A percentile compares a stretch with the other conserved stretches of the same genome.
Conservation (phyloP, 1,140 invertebrate genomes). For the Lutraria rhynchaena region DNA sequence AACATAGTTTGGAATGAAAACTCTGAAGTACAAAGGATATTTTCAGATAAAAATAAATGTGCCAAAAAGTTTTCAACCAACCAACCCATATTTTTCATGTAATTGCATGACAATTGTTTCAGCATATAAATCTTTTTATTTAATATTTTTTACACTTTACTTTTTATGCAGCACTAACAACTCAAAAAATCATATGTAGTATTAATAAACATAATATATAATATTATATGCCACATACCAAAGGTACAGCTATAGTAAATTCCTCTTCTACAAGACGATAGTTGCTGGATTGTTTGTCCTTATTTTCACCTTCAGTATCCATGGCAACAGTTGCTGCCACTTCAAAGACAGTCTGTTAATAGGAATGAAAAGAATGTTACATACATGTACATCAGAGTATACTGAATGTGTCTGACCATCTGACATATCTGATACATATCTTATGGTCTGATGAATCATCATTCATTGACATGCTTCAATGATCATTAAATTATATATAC, state of each 20-base stretch:
- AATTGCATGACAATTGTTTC: neutral
- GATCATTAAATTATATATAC: neutral
- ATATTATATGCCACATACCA: neutral
- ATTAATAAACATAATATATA: neutral
- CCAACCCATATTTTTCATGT: neutral
- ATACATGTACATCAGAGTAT: neutral
- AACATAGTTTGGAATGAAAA: too few species aligned
- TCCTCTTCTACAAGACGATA: conserved; percentile 34
- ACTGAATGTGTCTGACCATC: neutral
- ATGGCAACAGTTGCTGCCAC: neutral
- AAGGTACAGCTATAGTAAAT: conserved; percentile 21
- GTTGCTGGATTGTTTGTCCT: too few species aligned
- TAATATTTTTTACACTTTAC: neutral
- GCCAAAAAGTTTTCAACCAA: neutral
- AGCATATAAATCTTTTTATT: neutral
- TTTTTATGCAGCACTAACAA: neutral
- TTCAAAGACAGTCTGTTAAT: neutral
- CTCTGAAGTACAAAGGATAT: too few species aligned
- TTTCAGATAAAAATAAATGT: neutral
- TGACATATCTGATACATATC: neutral
- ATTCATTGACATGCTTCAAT: neutral
- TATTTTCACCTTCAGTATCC: neutral
- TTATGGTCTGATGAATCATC: neutral
- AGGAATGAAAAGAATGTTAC: too few species aligned
- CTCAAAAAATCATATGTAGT: neutral